Conservation (phyloP, 2,888 invertebrate species). For the Eupithecia abbreviata region DNA sequence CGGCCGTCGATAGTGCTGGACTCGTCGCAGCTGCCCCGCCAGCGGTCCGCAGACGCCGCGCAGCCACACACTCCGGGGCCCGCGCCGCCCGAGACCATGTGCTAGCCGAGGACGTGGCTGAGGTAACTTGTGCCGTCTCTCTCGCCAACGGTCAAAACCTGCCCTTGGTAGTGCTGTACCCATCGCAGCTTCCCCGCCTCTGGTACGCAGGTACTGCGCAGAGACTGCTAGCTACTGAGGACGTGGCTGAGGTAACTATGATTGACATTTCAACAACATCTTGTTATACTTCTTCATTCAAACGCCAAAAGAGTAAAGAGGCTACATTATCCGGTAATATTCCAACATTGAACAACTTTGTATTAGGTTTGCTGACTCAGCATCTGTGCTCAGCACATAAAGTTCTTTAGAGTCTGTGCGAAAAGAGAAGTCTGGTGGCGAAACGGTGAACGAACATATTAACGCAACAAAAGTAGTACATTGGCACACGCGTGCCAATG, state of each 20-base stretch:
- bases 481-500: too few relatives aligned
- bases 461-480: too few relatives aligned
- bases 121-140: slow-evolving; percentile 66
- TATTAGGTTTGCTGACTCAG: not conserved
- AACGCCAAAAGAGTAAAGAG: not conserved
- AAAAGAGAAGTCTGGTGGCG: too few relatives aligned
- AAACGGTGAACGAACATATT: too few relatives aligned
- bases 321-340: not conserved
- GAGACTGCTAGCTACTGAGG: slow-evolving; percentile 61
- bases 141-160: slow-evolving; percentile 80
- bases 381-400: not conserved
- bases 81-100: slow-evolving; percentile 76
- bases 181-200: slow-evolving; percentile 78
- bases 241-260: slow-evolving; percentile 12
- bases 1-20: slow-evolving; percentile 80
- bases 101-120: slow-evolving; percentile 52
- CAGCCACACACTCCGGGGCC: slow-evolving; percentile 69
- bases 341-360: not conserved
- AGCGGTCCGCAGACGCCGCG: slow-evolving; percentile 73
- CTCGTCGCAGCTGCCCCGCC: slow-evolving; percentile 79
- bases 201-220: slow-evolving; percentile 71
- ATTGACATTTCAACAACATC: not conserved
- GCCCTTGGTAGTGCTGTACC: slow-evolving; percentile 79
- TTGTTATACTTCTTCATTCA: not conserved
- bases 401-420: not conserved